Conservation (phyloP, 2,797 vertebrate genomes). For the Crenuchus spilurus region DNA sequence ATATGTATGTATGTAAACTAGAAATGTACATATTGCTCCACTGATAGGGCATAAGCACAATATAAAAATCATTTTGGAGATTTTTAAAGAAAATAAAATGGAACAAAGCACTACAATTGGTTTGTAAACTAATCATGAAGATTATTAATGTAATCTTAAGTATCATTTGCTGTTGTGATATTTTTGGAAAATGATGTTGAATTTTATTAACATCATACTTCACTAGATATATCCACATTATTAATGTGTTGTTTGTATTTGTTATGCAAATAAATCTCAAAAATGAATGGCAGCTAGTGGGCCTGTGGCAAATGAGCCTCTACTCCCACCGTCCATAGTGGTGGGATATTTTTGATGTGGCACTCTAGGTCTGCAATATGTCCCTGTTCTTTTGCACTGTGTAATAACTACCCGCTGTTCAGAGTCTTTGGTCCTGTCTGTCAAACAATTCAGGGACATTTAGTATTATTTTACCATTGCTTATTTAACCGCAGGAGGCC, state of each 20-base stretch:
- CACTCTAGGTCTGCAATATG: conserved; percentile 75
- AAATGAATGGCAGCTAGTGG: conserved; percentile 39
- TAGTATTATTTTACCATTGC: conserved; percentile 82
- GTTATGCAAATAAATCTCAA: conserved; percentile 37
- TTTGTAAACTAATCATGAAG: too few relatives aligned
- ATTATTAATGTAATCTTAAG: too few relatives aligned
- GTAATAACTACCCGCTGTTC: conserved; percentile 84
- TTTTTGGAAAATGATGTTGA: not conserved
- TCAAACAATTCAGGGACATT: conserved; percentile 79
- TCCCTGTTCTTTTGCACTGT: conserved; percentile 71
- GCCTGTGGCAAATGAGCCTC: conserved; percentile 39
- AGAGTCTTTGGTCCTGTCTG: conserved; percentile 79
- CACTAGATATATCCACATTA: not conserved
- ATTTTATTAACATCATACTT: not conserved
- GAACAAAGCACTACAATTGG: too few relatives aligned
- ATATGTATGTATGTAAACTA: too few relatives aligned
- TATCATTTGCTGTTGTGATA: not conserved
- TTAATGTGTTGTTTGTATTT: conserved; percentile 1
- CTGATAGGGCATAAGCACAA: not conserved
- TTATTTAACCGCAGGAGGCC: conserved; percentile 84
- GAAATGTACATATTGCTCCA: not conserved
- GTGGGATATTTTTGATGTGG: conserved; percentile 71
- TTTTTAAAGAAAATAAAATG: too few relatives aligned
- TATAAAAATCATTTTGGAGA: not conserved
- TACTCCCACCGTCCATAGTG: conserved; percentile 50